Conservation (phyloP, 2,888 invertebrate species). For the Odiellus spinosus region DNA sequence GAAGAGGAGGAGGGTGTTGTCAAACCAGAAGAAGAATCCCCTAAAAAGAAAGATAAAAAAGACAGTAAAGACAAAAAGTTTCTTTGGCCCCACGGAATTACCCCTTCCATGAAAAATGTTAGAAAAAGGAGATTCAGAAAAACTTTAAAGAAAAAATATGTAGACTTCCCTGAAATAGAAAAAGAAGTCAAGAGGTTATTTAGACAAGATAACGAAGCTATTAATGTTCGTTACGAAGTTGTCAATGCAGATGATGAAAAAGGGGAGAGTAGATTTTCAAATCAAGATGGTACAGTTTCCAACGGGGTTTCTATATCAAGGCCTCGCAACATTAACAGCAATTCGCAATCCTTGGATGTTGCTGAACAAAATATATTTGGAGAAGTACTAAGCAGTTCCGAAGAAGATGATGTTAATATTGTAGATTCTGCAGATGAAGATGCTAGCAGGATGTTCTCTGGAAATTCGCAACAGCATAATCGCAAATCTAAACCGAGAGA, state of each 20-base stretch:
- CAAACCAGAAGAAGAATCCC: slow-evolving; percentile 42
- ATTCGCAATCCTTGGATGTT: slow-evolving; percentile 24
- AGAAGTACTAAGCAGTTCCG: slow-evolving; percentile 74
- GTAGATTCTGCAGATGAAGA: slow-evolving; percentile 58
- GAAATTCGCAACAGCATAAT: slow-evolving; percentile 6
- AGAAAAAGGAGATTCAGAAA: slow-evolving; percentile 80
- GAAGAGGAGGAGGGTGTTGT: slow-evolving; percentile 40
- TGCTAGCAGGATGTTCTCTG: slow-evolving; percentile 39
- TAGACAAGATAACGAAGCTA: slow-evolving; percentile 77
- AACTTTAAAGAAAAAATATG: slow-evolving; percentile 88
- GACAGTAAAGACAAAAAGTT: slow-evolving; percentile 84
- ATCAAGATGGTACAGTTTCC: slow-evolving; percentile 3
- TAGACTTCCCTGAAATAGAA: slow-evolving; percentile 93
- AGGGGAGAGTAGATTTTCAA: slow-evolving; percentile 4
- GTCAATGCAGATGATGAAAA: slow-evolving; percentile 71
- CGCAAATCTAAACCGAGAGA: slow-evolving; percentile 10
- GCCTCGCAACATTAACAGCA: slow-evolving; percentile 8
- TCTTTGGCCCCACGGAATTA: slow-evolving; percentile 85
- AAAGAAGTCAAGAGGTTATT: slow-evolving; percentile 89
- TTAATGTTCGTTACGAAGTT: slow-evolving; percentile 70
- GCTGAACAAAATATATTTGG: slow-evolving; percentile 79
- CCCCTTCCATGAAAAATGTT: slow-evolving; percentile 90
- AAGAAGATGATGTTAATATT: slow-evolving; percentile 56
- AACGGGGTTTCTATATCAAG: slow-evolving; percentile 3
- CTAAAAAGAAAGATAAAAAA: slow-evolving; percentile 33